Percentiles rank a stretch among this genome's conserved stretches.
These are phyloP conservation scores for Lepas anatifera DNA, from an alignment of 2,888 invertebrate species.

Conservation along the genomic window DNA sequence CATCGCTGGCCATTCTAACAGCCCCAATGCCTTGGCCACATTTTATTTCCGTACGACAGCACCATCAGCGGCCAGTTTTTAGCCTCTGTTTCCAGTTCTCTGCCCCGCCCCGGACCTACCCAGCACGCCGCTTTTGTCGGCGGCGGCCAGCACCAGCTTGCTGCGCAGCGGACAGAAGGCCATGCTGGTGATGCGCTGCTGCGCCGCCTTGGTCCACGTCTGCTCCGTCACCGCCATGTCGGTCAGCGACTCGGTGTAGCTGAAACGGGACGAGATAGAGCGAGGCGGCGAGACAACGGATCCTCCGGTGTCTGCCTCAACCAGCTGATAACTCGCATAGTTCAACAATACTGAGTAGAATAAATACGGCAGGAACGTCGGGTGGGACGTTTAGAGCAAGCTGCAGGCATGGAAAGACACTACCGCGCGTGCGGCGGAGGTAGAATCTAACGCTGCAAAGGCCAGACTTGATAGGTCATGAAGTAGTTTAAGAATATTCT, in stretches of 20 bases:
- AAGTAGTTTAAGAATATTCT: no score
- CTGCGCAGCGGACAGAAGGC: conserved; percentile 3
- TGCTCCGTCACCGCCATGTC: not conserved
- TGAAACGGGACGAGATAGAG: not conserved
- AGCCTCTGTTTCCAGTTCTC: no score
- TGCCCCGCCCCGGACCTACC: no score
- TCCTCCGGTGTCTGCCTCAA: not conserved
- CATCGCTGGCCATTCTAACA: no score
- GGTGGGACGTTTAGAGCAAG: not conserved
- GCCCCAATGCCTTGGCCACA: no score
- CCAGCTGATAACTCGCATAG: not conserved
- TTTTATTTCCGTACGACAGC: no score
- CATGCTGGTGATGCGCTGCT: conserved; percentile 9
- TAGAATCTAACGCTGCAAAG: no score
- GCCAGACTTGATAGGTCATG: no score
- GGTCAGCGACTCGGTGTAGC: not conserved
- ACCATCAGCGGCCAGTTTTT: no score
- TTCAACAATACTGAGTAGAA: not conserved
- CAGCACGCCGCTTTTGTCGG: conserved; percentile 11
- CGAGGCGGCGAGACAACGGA: no score
- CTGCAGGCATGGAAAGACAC: not conserved
- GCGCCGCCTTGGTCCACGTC: not conserved
- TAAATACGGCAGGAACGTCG: not conserved
- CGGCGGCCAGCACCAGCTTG: not conserved
- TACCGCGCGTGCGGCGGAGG: no score